These are phyloP conservation scores for Lapara coniferarum DNA, from an alignment of 2,888 invertebrate species.

Conservation along the genomic window DNA sequence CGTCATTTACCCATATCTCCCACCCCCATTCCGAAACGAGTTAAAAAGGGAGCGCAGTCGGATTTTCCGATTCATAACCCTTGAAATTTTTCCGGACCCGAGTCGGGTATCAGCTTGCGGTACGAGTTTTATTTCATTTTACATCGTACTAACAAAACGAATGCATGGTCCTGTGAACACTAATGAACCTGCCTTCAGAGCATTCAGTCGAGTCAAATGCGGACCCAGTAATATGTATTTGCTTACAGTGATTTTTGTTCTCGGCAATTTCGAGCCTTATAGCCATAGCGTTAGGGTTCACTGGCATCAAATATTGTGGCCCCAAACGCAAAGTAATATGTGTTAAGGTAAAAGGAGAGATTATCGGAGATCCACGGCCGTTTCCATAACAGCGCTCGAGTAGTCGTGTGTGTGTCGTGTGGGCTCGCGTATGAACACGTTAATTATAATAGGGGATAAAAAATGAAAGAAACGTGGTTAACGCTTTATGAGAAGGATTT, in stretches of 20 bases:
- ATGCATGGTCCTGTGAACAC: conserved; percentile 58
- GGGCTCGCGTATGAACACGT: conserved; percentile 34
- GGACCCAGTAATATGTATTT: conserved; percentile 45
- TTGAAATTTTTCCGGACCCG: conserved; percentile 45
- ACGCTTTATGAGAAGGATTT: not conserved
- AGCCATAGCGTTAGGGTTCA: conserved; percentile 35
- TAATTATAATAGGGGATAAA: conserved; percentile 40
- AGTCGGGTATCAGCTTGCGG: conserved; percentile 40
- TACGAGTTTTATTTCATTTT: conserved; percentile 57
- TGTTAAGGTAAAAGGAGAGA: conserved; percentile 47
- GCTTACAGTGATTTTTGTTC: conserved; percentile 40
- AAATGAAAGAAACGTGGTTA: conserved; percentile 31
- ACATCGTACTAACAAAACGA: conserved; percentile 52
- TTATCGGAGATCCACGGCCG: conserved; percentile 49
- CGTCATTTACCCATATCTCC: conserved; percentile 27
- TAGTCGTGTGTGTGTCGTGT: conserved; percentile 39
- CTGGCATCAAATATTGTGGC: conserved; percentile 30
- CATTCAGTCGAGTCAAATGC: conserved; percentile 51
- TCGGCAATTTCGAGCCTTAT: conserved; percentile 48
- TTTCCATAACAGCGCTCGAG: conserved; percentile 48
- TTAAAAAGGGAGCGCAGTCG: conserved; percentile 38
- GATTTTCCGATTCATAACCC: conserved; percentile 56
- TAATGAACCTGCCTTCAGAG: conserved; percentile 67
- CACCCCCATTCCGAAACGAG: conserved; percentile 38
- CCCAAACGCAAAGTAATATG: conserved; percentile 36